Percentiles rank a stretch among this genome's conserved stretches.
phyloP scores from a whole-genome alignment of 2,113 vertebrate genomes.

The Tinamus guttatus region DNA sequence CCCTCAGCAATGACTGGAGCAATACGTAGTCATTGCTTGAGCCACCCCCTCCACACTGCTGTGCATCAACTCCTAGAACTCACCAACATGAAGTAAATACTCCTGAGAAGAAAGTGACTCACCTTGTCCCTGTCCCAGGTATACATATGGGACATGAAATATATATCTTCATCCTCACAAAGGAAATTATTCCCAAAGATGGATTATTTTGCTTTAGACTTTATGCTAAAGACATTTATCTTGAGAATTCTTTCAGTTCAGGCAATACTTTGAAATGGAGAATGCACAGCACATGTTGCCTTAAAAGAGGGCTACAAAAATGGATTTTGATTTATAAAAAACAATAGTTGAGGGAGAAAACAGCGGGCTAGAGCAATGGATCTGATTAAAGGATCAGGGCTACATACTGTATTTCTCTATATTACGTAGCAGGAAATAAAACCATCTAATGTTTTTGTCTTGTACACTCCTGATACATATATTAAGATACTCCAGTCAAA shows the following conservation, averaged over 20 bases:
- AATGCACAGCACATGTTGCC: neutral
- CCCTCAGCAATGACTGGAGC: neutral
- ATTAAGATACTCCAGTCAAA: neutral
- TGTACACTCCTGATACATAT: neutral
- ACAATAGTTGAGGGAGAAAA: neutral
- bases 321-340: neutral
- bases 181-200: neutral
- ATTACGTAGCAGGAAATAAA: neutral
- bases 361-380: neutral
- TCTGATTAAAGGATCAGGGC: neutral
- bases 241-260: neutral
- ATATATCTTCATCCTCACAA: neutral
- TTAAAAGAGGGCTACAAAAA: neutral
- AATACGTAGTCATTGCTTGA: neutral
- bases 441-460: neutral
- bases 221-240: neutral
- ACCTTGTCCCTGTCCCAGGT: neutral
- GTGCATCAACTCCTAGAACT: neutral
- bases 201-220: neutral
- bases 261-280: neutral
- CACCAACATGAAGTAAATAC: neutral
- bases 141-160: neutral
- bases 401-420: neutral
- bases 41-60: neutral
- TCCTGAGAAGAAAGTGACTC: neutral